Evolutionary conservation across 2,797 vertebrate genomes (phyloP), one percentile per base, ranked within the genome.

Genomic region (Pelobates cultripes): DNA sequence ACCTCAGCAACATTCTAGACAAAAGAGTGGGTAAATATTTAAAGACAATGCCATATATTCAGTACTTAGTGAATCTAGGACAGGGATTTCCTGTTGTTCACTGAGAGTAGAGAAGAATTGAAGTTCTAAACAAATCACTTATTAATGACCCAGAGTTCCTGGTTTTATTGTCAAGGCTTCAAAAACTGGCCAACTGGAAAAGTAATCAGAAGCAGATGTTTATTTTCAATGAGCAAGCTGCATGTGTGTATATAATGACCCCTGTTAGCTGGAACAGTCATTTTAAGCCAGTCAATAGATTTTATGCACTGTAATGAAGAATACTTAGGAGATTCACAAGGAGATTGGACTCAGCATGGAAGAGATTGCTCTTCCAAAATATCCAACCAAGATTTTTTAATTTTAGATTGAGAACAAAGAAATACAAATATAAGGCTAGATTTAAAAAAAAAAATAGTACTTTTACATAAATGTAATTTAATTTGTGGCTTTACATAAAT

Each of bases 141-240:
- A 81, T 76, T 81, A 76, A 81, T 70, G 72, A 75, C 73, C 66
- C 72, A 42, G 66, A 75, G 55, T 81, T 81, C 69, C 76, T 66
- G 80, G 17, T 81, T 79, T 82, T 77, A 82, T 72, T 82, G 47
- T 73, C n/a, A 45, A 82, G 53, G 55, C 75, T 82, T 61, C 69
- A 77, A 68, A 82, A 82, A 72, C 53, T 77, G 74, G 77, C 80
- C 74, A 82, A 73, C 74, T 82, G 80, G 80, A 82, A 82, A 82
- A 82, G 74, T 72, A 82, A 82, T 77, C 69, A 77, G 40, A 70
- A 77, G 69, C 76, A 43, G 47, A 72, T 82, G 75, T 77, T 77
- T 82, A 82, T 45, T 71, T 71, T 82, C 74, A 73, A 45, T 77
- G 70, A 77, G 9, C 70, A 66, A 77, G 75, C 61, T 73, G 60